Evolutionary conservation across 1,140 invertebrate genomes (phyloP).

Genomic region (Diabrotica virgifera): DNA sequence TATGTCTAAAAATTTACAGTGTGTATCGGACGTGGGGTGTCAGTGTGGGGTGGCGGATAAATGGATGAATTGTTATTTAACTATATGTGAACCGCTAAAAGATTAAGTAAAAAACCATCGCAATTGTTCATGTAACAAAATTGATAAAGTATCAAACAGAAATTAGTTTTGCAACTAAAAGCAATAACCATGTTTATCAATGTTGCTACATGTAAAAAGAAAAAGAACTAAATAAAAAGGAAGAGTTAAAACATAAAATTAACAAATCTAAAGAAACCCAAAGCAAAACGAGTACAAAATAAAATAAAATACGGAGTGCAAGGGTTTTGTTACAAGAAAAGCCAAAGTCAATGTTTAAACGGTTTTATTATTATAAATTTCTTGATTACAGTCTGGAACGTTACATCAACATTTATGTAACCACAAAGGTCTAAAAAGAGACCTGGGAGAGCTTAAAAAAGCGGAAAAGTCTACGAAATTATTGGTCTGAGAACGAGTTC

Average conservation of each 20-base stretch:
- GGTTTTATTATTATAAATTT: constrained; percentile 34
- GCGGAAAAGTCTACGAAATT: not conserved
- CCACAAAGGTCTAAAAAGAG: constrained; percentile 30
- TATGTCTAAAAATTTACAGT: no score
- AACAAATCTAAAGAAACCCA: constrained; percentile 34
- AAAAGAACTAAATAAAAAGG: constrained; percentile 24
- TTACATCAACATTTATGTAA: constrained; percentile 27
- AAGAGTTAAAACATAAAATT: constrained; percentile 22
- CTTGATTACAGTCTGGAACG: constrained; percentile 38
- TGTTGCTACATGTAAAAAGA: constrained; percentile 1
- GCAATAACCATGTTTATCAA: no score
- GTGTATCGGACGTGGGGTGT: no score
- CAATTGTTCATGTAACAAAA: no score
- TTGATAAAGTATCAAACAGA: no score
- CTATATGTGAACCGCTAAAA: no score
- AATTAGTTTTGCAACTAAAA: no score
- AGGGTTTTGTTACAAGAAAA: constrained; percentile 38
- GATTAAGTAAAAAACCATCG: no score
- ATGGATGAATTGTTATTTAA: no score
- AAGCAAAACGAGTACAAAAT: constrained; percentile 47
- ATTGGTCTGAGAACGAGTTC: not conserved
- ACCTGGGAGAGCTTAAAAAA: constrained; percentile 5
- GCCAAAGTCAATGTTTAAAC: constrained; percentile 27
- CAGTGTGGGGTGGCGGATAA: no score
- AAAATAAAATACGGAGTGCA: constrained; percentile 37